A percentile compares a stretch with the other conserved stretches of the same genome.
Conservation (phyloP, 2,888 invertebrate species). For the Mechanitis messenoides region DNA sequence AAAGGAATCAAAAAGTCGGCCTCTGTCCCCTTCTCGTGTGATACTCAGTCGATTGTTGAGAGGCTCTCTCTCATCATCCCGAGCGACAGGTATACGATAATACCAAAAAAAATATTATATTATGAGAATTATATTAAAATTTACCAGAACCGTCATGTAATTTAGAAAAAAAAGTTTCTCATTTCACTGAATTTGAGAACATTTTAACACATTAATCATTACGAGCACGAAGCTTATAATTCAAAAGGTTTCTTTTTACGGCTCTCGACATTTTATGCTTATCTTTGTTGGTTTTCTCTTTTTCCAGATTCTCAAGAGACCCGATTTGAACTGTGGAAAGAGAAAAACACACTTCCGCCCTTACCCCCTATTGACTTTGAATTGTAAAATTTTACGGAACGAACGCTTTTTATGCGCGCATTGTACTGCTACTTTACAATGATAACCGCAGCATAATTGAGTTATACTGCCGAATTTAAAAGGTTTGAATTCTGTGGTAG, state of each 20-base stretch:
- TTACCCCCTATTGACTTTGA: slow-evolving; percentile 55
- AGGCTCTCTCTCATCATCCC: slow-evolving; percentile 41
- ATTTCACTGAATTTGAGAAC: background rate
- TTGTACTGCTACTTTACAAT: slow-evolving; percentile 5
- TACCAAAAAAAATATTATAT: too few species aligned
- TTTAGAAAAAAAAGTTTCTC: background rate
- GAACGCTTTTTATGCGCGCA: slow-evolving; percentile 5
- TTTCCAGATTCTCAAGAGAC: slow-evolving; percentile 51
- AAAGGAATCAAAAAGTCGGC: slow-evolving; percentile 6
- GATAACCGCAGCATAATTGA: slow-evolving; percentile 4
- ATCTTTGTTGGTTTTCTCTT: slow-evolving; percentile 29
- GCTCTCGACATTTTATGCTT: slow-evolving; percentile 24
- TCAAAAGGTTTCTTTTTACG: slow-evolving; percentile 25
- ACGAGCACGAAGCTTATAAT: slow-evolving; percentile 26
- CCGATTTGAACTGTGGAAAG: slow-evolving; percentile 44
- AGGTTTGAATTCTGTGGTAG: background rate
- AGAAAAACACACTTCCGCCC: slow-evolving; percentile 44
- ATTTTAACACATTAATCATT: slow-evolving; percentile 27
- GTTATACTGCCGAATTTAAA: slow-evolving; percentile 1
- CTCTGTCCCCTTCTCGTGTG: slow-evolving; percentile 38
- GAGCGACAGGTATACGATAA: slow-evolving; percentile 37
- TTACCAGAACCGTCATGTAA: background rate
- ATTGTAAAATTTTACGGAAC: slow-evolving; percentile 14
- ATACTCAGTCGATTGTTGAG: slow-evolving; percentile 47
- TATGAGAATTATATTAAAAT: too few species aligned